Percentiles rank a stretch among this genome's conserved stretches.
Evolutionary conservation across 2,888 invertebrate genomes (phyloP).

Genomic region (Tipula helvola): DNA sequence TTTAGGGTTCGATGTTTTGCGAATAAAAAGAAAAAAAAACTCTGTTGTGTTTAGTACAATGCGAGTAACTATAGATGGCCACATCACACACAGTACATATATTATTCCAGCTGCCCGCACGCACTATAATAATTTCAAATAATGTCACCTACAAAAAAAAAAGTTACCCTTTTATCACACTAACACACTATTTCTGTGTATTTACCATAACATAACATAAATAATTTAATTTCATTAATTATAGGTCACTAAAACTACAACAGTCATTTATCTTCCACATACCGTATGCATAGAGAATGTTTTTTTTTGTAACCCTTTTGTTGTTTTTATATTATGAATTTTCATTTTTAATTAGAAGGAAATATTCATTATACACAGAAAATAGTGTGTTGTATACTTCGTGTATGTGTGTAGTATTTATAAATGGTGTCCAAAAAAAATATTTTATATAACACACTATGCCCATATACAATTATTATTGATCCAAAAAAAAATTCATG

Average conservation of each 20-base stretch:
- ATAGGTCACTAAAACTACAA: conserved; percentile 4
- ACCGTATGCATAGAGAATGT: neutral
- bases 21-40: neutral
- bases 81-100: neutral
- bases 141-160: neutral
- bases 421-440: neutral
- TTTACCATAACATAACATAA: neutral
- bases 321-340: neutral
- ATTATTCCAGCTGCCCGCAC: neutral
- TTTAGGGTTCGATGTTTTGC: neutral
- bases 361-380: neutral
- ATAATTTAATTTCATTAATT: neutral
- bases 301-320: neutral
- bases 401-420: neutral
- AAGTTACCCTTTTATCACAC: neutral
- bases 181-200: neutral
- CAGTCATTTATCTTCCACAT: neutral
- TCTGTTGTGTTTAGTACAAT: neutral
- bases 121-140: neutral
- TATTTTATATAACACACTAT: neutral
- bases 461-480: neutral
- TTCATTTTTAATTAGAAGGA: neutral
- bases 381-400: neutral
- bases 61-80: neutral
- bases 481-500: neutral